These are phyloP conservation scores for Gopherus flavomarginatus DNA, from an alignment of 2,113 vertebrate genomes.

Conservation along the genomic window DNA sequence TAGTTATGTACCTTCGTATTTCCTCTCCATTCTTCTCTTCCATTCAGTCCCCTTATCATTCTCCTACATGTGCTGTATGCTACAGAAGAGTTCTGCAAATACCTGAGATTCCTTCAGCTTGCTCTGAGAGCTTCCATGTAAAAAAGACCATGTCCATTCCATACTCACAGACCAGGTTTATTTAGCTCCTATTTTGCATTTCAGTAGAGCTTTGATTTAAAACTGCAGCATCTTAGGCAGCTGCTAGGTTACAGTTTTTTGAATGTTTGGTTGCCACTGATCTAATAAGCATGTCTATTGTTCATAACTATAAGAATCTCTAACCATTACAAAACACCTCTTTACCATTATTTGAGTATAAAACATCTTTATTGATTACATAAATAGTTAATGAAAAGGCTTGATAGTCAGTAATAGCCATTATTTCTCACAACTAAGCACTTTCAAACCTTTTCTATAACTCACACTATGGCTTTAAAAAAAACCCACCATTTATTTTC, in stretches of 20 bases:
- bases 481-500: not conserved
- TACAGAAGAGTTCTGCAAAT: not conserved
- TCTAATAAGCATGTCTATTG: not conserved
- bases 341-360: not conserved
- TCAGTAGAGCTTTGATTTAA: not conserved
- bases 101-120: not conserved
- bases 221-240: not conserved
- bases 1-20: not conserved
- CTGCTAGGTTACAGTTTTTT: not conserved
- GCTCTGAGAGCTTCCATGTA: not conserved
- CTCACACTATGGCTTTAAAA: not conserved
- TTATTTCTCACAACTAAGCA: not conserved
- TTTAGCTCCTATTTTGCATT: not conserved
- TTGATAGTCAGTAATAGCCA: not conserved
- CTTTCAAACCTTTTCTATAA: not conserved
- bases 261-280: not conserved
- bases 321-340: not conserved
- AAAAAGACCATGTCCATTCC: not conserved
- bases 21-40: not conserved
- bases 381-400: not conserved
- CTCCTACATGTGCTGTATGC: not conserved
- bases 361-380: not conserved
- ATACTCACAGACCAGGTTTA: not conserved
- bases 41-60: not conserved
- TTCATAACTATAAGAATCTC: not conserved